Conservation (phyloP, 2,888 invertebrate genomes). For the Pollenia griseotomentosa region DNA sequence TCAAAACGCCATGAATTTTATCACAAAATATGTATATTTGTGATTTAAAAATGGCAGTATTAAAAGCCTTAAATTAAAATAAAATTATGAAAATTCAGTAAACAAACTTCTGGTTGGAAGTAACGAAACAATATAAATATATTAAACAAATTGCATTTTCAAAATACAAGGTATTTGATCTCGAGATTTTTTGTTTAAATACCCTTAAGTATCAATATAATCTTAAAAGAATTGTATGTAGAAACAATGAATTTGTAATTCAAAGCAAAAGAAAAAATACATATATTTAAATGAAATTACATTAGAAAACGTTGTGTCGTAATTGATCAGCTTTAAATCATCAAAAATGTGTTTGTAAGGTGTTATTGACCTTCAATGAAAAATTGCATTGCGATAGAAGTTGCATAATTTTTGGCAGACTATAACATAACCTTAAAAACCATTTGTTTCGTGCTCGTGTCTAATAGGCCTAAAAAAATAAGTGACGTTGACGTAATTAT, state of each 20-base stretch:
- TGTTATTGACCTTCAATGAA: conserved; percentile 75
- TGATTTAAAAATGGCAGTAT: neutral
- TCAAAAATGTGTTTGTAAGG: conserved; percentile 46
- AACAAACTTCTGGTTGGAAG: neutral
- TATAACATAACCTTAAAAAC: conserved; percentile 70
- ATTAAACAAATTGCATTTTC: neutral
- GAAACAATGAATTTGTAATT: neutral
- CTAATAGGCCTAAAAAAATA: conserved; percentile 44
- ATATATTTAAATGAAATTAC: neutral
- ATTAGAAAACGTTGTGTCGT: conserved; percentile 10
- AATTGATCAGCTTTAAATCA: conserved; percentile 45
- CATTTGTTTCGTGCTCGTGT: conserved; percentile 24
- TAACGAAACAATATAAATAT: neutral
- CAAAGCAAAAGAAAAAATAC: neutral
- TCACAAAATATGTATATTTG: conserved; percentile 25
- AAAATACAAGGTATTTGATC: no score
- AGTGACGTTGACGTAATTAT: conserved; percentile 22
- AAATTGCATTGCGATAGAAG: conserved; percentile 59
- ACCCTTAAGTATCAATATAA: neutral
- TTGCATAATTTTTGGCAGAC: conserved; percentile 73
- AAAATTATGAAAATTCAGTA: no score
- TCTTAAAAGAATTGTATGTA: no score
- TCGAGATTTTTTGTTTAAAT: neutral
- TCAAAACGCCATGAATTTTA: conserved; percentile 4
- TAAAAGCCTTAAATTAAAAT: no score